Conservation (phyloP, 92 coral and sea anemone species). For the Porites divaricata region DNA sequence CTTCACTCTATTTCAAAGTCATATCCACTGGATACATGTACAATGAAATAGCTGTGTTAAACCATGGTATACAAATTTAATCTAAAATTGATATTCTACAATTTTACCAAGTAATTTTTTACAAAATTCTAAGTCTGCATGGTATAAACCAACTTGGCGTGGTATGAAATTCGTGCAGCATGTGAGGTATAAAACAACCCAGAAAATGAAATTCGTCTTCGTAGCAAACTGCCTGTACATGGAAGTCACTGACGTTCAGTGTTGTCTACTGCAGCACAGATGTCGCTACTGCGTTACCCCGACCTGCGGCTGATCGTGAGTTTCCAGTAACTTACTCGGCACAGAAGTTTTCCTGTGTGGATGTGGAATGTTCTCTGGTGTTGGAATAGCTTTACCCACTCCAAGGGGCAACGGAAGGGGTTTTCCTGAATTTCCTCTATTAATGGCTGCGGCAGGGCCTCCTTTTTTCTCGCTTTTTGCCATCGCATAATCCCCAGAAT, state of each 20-base stretch:
- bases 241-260: conserved; percentile 3
- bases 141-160: neutral
- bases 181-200: neutral
- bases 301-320: conserved; percentile 39
- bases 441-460: conserved; percentile 58
- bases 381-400: conserved; percentile 95
- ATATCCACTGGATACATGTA: neutral
- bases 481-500: conserved; percentile 97
- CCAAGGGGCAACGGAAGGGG: conserved; percentile 64
- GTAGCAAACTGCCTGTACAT: conserved; percentile 1
- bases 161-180: neutral
- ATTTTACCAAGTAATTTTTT: neutral
- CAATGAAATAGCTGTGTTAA: neutral
- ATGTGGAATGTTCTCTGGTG: conserved; percentile 99
- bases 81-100: conserved; percentile 2
- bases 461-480: conserved; percentile 94
- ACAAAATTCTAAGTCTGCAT: neutral
- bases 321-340: conserved; percentile 95
- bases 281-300: conserved; percentile 39
- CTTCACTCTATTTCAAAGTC: neutral
- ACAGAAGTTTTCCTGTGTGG: conserved; percentile 99
- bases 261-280: neutral
- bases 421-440: conserved; percentile 57
- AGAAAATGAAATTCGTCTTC: neutral
- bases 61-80: neutral